These are phyloP conservation scores for Enteromius radiatus DNA, from an alignment of 2,797 vertebrate species.

Conservation along the genomic window DNA sequence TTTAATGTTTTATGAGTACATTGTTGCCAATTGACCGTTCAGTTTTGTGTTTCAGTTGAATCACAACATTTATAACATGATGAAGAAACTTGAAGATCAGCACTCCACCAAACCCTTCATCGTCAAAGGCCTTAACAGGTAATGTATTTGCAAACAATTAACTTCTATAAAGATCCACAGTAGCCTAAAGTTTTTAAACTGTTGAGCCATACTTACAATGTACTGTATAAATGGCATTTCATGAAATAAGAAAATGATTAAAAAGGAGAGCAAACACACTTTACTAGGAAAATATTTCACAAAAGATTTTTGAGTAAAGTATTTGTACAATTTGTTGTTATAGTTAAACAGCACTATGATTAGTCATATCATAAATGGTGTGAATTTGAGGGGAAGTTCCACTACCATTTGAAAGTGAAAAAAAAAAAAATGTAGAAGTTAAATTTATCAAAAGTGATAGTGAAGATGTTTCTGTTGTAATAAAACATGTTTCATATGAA, in stretches of 20 bases:
- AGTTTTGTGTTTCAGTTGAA: constrained; percentile 83
- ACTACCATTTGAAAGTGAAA: neutral
- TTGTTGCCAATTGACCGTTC: constrained; percentile 18
- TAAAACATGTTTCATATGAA: neutral
- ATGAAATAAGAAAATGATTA: neutral
- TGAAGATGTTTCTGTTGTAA: neutral
- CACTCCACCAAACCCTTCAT: constrained; percentile 92
- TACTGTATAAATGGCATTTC: neutral
- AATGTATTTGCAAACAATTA: neutral
- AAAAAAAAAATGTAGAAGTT: no score
- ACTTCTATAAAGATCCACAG: neutral
- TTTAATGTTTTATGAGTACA: neutral
- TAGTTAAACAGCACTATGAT: neutral
- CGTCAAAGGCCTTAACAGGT: constrained; percentile 90
- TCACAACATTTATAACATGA: constrained; percentile 89
- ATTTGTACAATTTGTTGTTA: neutral
- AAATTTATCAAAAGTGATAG: neutral
- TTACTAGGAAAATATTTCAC: neutral
- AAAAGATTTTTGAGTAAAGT: neutral
- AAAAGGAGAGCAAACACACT: neutral
- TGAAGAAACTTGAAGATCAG: constrained; percentile 92
- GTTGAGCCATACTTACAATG: neutral
- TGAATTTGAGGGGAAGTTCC: neutral
- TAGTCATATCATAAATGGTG: neutral
- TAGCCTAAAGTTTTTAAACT: neutral